Conservation (phyloP, 1,140 invertebrate species). For the Tetragonula clypearis region DNA sequence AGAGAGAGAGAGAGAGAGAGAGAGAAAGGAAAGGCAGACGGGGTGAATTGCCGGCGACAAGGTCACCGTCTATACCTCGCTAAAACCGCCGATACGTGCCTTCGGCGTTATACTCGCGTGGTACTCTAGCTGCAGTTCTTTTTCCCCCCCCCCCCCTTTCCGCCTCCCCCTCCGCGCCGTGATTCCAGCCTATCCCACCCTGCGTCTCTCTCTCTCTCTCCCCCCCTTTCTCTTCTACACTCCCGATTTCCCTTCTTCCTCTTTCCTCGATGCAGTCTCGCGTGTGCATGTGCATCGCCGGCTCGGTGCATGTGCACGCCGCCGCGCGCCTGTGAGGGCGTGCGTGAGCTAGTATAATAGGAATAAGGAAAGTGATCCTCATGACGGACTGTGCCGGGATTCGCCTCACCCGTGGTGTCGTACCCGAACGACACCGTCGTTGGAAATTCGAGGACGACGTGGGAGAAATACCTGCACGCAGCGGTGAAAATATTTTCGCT, state of each 20-base stretch:
- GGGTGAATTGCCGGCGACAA: constrained; percentile 83
- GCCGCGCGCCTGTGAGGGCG: constrained; percentile 22
- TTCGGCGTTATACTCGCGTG: constrained; percentile 67
- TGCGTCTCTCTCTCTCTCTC: background rate
- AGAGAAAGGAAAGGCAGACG: constrained; percentile 76
- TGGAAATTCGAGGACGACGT: background rate
- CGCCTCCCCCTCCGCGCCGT: background rate
- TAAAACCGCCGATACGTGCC: constrained; percentile 71
- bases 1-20: constrained; percentile 60
- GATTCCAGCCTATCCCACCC: background rate
- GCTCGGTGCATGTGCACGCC: constrained; percentile 50
- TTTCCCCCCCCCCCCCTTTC: background rate
- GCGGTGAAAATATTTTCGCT: background rate
- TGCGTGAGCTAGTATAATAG: constrained; percentile 69
- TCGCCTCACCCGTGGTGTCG: no score
- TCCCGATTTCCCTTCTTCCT: background rate
- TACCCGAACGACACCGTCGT: background rate
- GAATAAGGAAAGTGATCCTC: constrained; percentile 78
- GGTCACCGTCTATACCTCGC: constrained; percentile 81
- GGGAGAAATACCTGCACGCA: constrained; percentile 2
- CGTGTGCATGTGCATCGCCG: constrained; percentile 49
- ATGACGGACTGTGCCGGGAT: constrained; percentile 15
- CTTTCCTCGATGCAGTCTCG: constrained; percentile 21
- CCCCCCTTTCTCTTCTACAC: background rate
- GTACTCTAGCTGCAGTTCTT: constrained; percentile 62